Evolutionary conservation across 2,113 vertebrate genomes (phyloP).

Genomic region (Heloderma charlesbogerti): DNA sequence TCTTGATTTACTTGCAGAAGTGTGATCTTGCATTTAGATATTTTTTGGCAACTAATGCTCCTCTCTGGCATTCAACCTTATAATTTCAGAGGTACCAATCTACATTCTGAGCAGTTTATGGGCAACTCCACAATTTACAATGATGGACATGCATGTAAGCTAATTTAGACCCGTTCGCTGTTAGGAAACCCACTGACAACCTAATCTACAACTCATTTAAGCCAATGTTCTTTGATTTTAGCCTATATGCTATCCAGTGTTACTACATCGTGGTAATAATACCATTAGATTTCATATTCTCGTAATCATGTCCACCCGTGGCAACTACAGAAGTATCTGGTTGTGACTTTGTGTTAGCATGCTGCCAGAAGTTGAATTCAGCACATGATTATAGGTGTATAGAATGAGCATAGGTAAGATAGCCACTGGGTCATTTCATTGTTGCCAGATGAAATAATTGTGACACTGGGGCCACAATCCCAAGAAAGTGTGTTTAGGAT

Average conservation of each 20-base stretch:
- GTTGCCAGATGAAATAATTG: not conserved
- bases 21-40: constrained; percentile 33
- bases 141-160: no score
- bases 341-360: not conserved
- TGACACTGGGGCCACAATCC: not conserved
- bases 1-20: constrained; percentile 13
- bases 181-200: not conserved
- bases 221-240: not conserved
- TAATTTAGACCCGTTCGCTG: not conserved
- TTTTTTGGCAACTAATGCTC: not conserved
- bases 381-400: not conserved
- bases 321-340: not conserved
- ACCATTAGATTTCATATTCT: not conserved
- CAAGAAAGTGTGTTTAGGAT: not conserved
- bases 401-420: not conserved
- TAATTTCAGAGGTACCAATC: constrained; percentile 43
- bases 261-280: not conserved
- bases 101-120: constrained; percentile 45
- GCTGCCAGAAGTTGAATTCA: not conserved
- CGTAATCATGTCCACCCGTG: not conserved
- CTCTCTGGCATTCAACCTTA: not conserved
- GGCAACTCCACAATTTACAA: not conserved
- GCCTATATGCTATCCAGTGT: not conserved
- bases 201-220: not conserved
- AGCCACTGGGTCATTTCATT: not conserved